Percentiles rank a stretch among this genome's conserved stretches.
Evolutionary conservation across 2,888 invertebrate genomes (phyloP).

Genomic region (Drosophila limbata): DNA sequence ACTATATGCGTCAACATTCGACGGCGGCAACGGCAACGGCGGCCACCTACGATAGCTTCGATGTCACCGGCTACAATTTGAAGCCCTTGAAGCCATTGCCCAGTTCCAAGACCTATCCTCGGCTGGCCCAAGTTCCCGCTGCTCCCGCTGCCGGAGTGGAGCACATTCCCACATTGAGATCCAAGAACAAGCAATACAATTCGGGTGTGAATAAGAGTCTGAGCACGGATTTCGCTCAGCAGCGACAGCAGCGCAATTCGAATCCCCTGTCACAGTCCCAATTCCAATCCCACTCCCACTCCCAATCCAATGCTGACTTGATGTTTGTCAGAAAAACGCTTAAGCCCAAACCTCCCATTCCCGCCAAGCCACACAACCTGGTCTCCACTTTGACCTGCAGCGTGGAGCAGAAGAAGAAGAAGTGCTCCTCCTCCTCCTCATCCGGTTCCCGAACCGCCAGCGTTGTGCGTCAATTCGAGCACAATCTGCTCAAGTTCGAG

Average conservation of each 20-base stretch:
- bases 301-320: conserved; percentile 30
- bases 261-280: conserved; percentile 57
- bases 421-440: conserved; percentile 10
- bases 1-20: conserved; percentile 85
- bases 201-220: conserved; percentile 84
- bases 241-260: conserved; percentile 81
- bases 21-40: conserved; percentile 35
- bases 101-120: conserved; percentile 83
- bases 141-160: conserved; percentile 55
- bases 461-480: conserved; percentile 85
- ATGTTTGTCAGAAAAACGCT: conserved; percentile 76
- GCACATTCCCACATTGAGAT: conserved; percentile 83
- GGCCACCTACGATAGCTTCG: conserved; percentile 84
- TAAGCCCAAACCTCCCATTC: conserved; percentile 83
- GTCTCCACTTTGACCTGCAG: conserved; percentile 74
- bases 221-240: conserved; percentile 85
- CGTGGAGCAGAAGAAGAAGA: conserved; percentile 63
- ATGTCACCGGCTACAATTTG: conserved; percentile 84
- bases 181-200: conserved; percentile 84
- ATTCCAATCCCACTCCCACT: background rate
- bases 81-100: conserved; percentile 76
- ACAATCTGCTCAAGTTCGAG: conserved; percentile 87
- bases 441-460: conserved; percentile 82
- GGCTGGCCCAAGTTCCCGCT: conserved; percentile 61
- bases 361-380: conserved; percentile 82